Conservation (phyloP, 2,888 invertebrate genomes). For the Sphaerophoria rueppellii region DNA sequence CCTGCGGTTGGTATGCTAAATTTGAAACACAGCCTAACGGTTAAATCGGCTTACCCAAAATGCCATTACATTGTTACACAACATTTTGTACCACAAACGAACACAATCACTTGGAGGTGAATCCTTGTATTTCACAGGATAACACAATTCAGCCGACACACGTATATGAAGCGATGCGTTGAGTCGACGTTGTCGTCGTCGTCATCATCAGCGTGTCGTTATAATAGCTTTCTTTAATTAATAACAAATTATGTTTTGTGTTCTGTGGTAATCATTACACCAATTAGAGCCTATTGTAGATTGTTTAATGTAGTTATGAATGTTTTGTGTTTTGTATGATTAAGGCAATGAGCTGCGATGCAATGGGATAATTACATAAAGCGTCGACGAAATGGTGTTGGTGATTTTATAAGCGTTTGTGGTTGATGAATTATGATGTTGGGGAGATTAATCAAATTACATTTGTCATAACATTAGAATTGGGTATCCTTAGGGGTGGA, state of each 20-base stretch:
- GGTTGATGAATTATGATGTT: too few species aligned
- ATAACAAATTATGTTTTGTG: slow-evolving; percentile 70
- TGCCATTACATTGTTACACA: slow-evolving; percentile 10
- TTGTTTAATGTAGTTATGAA: slow-evolving; percentile 57
- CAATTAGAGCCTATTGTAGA: slow-evolving; percentile 65
- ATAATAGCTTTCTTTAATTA: slow-evolving; percentile 62
- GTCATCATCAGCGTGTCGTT: neutral
- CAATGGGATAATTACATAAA: slow-evolving; percentile 45
- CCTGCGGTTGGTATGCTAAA: slow-evolving; percentile 37
- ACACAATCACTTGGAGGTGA: neutral
- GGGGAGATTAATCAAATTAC: too few species aligned
- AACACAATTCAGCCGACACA: neutral
- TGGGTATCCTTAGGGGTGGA: too few species aligned
- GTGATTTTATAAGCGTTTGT: too few species aligned
- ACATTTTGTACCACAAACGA: slow-evolving; percentile 13
- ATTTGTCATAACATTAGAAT: too few species aligned
- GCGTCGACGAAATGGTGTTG: too few species aligned
- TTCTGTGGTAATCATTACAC: slow-evolving; percentile 62
- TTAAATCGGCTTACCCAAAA: slow-evolving; percentile 61
- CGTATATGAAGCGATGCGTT: slow-evolving; percentile 1
- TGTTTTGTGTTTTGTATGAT: slow-evolving; percentile 51
- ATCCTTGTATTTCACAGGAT: neutral
- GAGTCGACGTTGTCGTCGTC: slow-evolving; percentile 25
- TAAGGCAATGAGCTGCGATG: slow-evolving; percentile 28
- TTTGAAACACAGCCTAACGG: slow-evolving; percentile 40